A percentile compares a stretch with the other conserved stretches of the same genome.
Evolutionary conservation across 1,140 invertebrate genomes (phyloP).

Genomic region (Eciton burchellii): DNA sequence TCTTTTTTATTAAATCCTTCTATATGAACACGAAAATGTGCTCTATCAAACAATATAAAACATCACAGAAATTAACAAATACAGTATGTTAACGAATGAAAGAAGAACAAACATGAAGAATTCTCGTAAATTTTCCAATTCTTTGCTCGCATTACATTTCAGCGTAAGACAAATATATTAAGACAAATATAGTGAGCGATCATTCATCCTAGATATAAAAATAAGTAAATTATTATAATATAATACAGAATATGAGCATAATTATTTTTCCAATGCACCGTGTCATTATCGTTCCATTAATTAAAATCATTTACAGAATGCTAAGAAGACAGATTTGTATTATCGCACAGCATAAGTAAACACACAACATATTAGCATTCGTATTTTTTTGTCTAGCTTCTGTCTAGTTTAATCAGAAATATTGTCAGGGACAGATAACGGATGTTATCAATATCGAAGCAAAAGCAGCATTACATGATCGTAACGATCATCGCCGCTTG

Average conservation of each 20-base stretch:
- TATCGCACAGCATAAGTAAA: neutral
- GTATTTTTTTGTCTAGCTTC: too few relatives aligned
- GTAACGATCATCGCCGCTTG: too few relatives aligned
- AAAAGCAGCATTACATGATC: too few relatives aligned
- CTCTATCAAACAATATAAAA: neutral
- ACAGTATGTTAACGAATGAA: neutral
- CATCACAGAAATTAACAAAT: neutral
- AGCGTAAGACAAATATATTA: constrained; percentile 17
- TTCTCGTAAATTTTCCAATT: neutral
- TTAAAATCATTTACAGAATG: neutral
- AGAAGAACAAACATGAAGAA: neutral
- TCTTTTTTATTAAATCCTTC: neutral
- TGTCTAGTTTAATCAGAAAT: too few relatives aligned
- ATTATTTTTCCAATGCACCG: too few relatives aligned
- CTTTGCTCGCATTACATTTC: constrained; percentile 16
- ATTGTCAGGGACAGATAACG: too few relatives aligned
- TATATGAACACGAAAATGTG: neutral
- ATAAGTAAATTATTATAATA: constrained; percentile 52
- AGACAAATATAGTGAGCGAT: constrained; percentile 15
- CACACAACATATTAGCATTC: too few relatives aligned
- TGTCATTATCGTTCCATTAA: too few relatives aligned
- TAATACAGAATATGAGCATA: too few relatives aligned
- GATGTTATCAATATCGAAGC: too few relatives aligned
- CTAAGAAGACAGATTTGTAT: neutral
- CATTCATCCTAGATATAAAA: too few relatives aligned